These are phyloP conservation scores for Pediacus dermestoides DNA, from an alignment of 2,888 invertebrate genomes.

Conservation along the genomic window DNA sequence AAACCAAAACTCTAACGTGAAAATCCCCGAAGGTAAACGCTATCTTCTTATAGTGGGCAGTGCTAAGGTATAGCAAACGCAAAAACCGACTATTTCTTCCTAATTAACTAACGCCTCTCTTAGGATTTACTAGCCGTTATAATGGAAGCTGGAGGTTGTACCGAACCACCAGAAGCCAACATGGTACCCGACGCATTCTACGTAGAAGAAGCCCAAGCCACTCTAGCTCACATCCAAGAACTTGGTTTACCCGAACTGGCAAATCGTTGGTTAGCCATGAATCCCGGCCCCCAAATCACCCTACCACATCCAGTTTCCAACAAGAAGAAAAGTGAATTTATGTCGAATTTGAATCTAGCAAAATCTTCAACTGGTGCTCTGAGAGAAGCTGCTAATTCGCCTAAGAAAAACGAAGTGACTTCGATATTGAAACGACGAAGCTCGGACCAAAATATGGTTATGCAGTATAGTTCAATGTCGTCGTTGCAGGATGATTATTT, in stretches of 20 bases:
- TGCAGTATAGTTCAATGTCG: constrained; percentile 48
- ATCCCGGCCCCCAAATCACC: constrained; percentile 61
- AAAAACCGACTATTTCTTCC: no score
- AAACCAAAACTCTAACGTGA: constrained; percentile 35
- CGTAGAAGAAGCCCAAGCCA: constrained; percentile 87
- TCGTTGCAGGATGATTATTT: constrained; percentile 50
- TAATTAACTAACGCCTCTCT: constrained; percentile 12
- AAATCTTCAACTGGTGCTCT: constrained; percentile 5
- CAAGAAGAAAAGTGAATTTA: constrained; percentile 41
- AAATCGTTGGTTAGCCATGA: constrained; percentile 64
- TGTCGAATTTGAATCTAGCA: constrained; percentile 32
- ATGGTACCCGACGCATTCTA: constrained; percentile 77
- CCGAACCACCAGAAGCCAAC: constrained; percentile 60
- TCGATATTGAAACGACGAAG: constrained; percentile 59
- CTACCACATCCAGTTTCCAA: constrained; percentile 34
- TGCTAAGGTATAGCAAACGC: constrained; percentile 54
- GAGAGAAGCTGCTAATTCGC: constrained; percentile 13
- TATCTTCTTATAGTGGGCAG: constrained; percentile 73
- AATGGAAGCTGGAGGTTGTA: constrained; percentile 74
- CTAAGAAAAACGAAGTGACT: constrained; percentile 45
- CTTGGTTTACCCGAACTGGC: constrained; percentile 72
- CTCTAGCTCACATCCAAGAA: constrained; percentile 71
- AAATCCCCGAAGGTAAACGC: constrained; percentile 62
- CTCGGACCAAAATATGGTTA: constrained; percentile 52
- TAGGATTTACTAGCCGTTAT: constrained; percentile 67